Percentiles rank a stretch among this genome's conserved stretches.
Conservation (phyloP, 2,888 invertebrate species). For the Exephanes ischioxanthus region DNA sequence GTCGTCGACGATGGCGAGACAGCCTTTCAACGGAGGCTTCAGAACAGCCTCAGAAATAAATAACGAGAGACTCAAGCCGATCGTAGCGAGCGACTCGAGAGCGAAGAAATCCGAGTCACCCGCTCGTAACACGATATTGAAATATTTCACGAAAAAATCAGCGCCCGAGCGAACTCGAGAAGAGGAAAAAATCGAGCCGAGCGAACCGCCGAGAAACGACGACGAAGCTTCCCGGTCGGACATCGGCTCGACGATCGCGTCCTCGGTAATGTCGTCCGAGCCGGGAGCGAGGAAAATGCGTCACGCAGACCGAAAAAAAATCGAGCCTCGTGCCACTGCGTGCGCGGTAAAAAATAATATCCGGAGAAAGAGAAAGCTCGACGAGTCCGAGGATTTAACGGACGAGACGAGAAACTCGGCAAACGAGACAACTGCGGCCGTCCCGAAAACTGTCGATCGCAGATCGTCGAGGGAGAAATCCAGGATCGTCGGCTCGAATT, state of each 20-base stretch:
- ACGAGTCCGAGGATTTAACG: neutral
- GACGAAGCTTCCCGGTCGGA: slow-evolving; percentile 29
- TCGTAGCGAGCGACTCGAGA: slow-evolving; percentile 6
- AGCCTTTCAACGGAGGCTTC: slow-evolving; percentile 68
- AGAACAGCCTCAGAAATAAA: slow-evolving; percentile 78
- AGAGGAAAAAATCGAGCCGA: neutral
- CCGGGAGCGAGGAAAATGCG: neutral
- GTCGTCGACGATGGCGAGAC: slow-evolving; percentile 30
- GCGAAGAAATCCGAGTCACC: slow-evolving; percentile 14
- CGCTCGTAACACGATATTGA: slow-evolving; percentile 63
- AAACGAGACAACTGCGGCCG: neutral
- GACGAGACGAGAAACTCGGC: slow-evolving; percentile 26
- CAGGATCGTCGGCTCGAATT: neutral
- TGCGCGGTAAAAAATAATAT: neutral
- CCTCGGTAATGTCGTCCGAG: neutral
- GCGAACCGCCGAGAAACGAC: slow-evolving; percentile 30
- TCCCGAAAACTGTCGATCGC: neutral
- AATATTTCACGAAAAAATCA: slow-evolving; percentile 64
- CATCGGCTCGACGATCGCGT: slow-evolving; percentile 9
- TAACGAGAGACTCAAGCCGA: slow-evolving; percentile 61
- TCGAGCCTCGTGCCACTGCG: neutral
- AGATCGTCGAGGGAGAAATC: slow-evolving; percentile 5
- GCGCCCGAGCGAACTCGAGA: neutral
- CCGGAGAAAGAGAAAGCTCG: slow-evolving; percentile 37
- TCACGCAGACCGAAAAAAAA: neutral